Evolutionary conservation across 2,113 vertebrate species (phyloP), one percentile per base, ranked within the genome.

Genomic region (Epinephelus moara): DNA sequence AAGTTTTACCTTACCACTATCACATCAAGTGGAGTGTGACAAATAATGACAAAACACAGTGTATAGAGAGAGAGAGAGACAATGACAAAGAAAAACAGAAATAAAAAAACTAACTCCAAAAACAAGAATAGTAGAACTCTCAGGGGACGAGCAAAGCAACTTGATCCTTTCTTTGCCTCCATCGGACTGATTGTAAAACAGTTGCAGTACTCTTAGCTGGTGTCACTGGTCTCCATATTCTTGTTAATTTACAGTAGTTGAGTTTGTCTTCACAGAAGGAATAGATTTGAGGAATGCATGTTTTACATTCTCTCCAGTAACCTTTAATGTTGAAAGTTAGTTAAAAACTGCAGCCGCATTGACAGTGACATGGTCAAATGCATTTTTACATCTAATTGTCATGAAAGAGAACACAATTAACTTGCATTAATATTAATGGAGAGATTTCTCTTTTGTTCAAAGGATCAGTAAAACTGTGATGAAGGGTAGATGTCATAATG

Each of bases 1-100:
- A 83, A 63, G 47, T 87, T 84, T 86, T 93, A 83, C 76, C 64
- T 77, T 76, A 11, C 37, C 62, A 47, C 70, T 71, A 70, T 85
- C 45, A 53, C 49, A 81, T 74, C 77, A 84, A 80, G 53, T 76
- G 52, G 72, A 88, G 81, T 75, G 84, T 74, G 82, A 84, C 56
- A 72, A 81, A 87, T 72, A 42, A 79, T 83, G 55, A 66, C 70
- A 55, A 74, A 84, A 66, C 33, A 69, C 56, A 53, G 49, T 42
- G 17, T 68, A 61, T 37, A 12, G 23, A 50, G 33, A 75, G 10
- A 12, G 23, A 50, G 33, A 75, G 10, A 80, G 42, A 88, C 57
- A 42, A 42, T 68, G 50, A 62, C 23, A n/a, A 37, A 81, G 70
- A 73, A 55, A 18, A 42, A 15, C 18, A 1, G 18, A 19, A 42